These are phyloP conservation scores for Sebastes dallii DNA, from an alignment of 2,797 vertebrate species.

Conservation along the genomic window DNA sequence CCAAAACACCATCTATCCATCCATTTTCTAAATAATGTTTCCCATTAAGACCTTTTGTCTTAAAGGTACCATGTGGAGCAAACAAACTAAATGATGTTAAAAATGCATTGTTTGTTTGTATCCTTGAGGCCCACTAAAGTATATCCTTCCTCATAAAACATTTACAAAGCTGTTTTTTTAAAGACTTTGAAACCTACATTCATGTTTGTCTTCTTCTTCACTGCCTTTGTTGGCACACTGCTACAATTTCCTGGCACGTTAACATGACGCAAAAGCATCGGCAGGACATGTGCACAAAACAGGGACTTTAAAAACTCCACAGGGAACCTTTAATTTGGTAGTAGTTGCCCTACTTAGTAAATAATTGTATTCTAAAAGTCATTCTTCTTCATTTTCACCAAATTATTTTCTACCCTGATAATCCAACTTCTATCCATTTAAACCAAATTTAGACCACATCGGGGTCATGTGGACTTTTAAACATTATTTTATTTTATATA, in stretches of 20 bases:
- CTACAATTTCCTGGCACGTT: background rate
- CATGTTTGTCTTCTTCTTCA: background rate
- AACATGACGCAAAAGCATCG: background rate
- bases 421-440: background rate
- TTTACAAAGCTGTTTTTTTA: background rate
- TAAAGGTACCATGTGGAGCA: background rate
- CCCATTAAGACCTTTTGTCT: background rate
- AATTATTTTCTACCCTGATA: background rate
- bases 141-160: background rate
- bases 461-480: background rate
- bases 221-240: background rate
- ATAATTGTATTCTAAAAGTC: background rate
- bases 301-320: background rate
- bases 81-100: background rate
- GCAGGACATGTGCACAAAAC: background rate
- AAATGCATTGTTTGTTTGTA: background rate
- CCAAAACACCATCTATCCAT: background rate
- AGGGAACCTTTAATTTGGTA: background rate
- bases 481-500: background rate
- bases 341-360: background rate
- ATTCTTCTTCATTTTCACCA: background rate
- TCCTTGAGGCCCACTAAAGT: background rate
- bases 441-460: background rate
- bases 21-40: background rate
- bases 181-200: background rate